These are phyloP conservation scores for Leptura quadrifasciata DNA, from an alignment of 2,888 invertebrate species.

Conservation along the genomic window DNA sequence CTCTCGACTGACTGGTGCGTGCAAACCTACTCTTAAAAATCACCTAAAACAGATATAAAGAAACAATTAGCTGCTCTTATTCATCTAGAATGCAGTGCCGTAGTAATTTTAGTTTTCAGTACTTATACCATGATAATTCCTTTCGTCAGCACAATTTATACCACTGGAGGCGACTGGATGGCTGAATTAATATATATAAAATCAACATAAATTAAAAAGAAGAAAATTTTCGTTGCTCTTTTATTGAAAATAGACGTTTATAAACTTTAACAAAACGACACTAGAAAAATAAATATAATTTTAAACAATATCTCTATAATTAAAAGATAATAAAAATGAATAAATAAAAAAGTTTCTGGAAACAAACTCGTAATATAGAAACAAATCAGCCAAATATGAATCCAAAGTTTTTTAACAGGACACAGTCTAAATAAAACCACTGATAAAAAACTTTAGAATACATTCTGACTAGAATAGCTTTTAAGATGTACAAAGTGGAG, in stretches of 20 bases:
- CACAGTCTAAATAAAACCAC: background rate
- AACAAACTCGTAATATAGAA: background rate
- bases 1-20: no score
- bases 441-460: background rate
- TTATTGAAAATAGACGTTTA: conserved; percentile 24
- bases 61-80: no score
- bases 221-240: conserved; percentile 13
- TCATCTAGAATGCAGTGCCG: no score
- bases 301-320: background rate
- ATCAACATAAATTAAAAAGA: background rate
- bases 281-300: conserved; percentile 4
- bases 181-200: no score
- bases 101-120: no score
- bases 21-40: no score
- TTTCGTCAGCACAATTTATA: no score
- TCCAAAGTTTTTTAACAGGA: background rate
- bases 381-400: background rate
- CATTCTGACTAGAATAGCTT: background rate
- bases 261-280: conserved; percentile 24
- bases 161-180: no score
- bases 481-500: background rate
- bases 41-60: no score
- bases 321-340: background rate
- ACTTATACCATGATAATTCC: no score
- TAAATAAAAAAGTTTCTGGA: conserved; percentile 1